Evolutionary conservation across 2,113 vertebrate genomes (phyloP), one percentile per base, ranked within the genome.

Genomic region (Zonotrichia leucophrys): DNA sequence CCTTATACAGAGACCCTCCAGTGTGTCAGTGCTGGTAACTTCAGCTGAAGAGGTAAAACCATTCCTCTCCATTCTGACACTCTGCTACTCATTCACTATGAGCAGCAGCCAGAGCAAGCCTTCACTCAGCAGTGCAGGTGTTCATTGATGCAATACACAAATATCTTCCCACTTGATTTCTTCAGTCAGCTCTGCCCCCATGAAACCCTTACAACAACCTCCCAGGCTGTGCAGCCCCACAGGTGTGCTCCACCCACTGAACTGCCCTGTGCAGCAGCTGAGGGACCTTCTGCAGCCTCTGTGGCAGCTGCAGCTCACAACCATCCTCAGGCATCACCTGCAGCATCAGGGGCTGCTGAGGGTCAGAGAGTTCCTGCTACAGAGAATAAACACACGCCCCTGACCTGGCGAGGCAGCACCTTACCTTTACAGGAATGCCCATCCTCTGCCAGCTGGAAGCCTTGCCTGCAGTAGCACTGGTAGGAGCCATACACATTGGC

Each of bases 401-500:
- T 7, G 6, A 23, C 10, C 12, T 56, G 53, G 16, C 3, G 31
- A 62, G 44, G 67, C 66, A 79, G 37, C 50, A 24, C 20, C 90
- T 90, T 84, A 99, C 99, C 99, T 98, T 98, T 98, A 97, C 99
- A 99, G 44, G 98, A 98, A 63, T 98, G 98, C 8, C 99, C 98
- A 0, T 99, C 99, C 84, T 99, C 99, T 13, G 98, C 98, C 85
- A 99, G 97, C 97, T 98, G 98, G 97, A 98, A 99, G 19, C 99
- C 99, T 89, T 98, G 98, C 75, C 98, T 98, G 91, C 99, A 99
- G 97, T 99, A 99, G 89, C 99, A 99, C 94, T 99, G 99, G 90
- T 99, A 99, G 52, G 99, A 99, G 56, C 99, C 99, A 1, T 99
- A 99, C 79, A 99, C 98, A 72, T 99, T 99, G 95, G 99, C 98